phyloP scores from a whole-genome alignment of 2,888 invertebrate species.

The Drosophila bunnanda region DNA sequence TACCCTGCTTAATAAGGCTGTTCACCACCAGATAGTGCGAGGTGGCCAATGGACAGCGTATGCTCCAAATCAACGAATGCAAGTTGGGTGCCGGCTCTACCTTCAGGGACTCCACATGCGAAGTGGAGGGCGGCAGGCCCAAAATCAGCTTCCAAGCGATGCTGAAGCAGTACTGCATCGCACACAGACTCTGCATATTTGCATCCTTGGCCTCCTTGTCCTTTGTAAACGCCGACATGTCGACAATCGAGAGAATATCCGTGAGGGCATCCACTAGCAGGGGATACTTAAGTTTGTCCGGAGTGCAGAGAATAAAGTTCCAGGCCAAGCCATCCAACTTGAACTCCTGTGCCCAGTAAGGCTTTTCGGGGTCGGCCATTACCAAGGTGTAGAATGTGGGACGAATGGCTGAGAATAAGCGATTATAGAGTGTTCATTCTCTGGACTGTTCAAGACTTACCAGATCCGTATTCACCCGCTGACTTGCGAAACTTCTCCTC shows the following conservation, averaged over 20 bases:
- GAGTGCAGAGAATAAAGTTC: conserved; percentile 96
- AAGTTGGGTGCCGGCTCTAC: conserved; percentile 90
- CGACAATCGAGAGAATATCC: conserved; percentile 92
- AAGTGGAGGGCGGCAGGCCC: conserved; percentile 94
- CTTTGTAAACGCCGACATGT: conserved; percentile 86
- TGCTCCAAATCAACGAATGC: conserved; percentile 95
- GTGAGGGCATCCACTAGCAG: conserved; percentile 93
- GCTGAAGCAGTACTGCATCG: conserved; percentile 95
- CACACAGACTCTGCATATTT: conserved; percentile 88
- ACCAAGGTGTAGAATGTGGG: conserved; percentile 97
- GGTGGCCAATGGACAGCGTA: conserved; percentile 92
- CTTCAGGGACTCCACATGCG: conserved; percentile 93
- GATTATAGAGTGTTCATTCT: conserved; percentile 58
- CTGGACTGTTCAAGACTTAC: conserved; percentile 59
- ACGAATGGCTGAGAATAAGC: conserved; percentile 87
- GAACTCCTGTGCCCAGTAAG: conserved; percentile 88
- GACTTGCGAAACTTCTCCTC: conserved; percentile 90
- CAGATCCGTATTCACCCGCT: conserved; percentile 83
- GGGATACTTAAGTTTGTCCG: conserved; percentile 95
- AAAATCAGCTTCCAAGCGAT: conserved; percentile 88
- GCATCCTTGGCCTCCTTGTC: conserved; percentile 78
- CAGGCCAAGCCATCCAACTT: conserved; percentile 96
- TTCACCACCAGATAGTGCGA: conserved; percentile 94
- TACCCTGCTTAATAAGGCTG: conserved; percentile 94
- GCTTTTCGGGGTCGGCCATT: conserved; percentile 87